A percentile compares a stretch with the other conserved stretches of the same genome.
Conservation (phyloP, 2,113 vertebrate genomes). For the Albula goreensis region DNA sequence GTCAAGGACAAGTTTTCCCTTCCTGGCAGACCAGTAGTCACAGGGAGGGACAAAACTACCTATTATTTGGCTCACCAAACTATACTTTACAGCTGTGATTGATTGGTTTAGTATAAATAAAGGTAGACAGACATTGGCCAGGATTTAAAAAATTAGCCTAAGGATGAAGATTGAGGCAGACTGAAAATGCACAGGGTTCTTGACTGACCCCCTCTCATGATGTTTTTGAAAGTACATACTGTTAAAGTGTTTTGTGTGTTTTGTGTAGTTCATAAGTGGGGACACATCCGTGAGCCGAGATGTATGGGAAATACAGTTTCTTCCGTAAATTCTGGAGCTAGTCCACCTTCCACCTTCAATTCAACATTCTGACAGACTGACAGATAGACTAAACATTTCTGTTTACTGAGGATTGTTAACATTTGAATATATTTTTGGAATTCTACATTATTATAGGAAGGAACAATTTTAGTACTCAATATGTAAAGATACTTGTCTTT, state of each 20-base stretch:
- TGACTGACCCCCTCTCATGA: not conserved
- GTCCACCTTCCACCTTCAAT: conserved; percentile 27
- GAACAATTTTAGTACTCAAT: conserved; percentile 18
- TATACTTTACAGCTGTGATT: not conserved
- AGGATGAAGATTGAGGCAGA: not conserved
- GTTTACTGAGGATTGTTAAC: not conserved
- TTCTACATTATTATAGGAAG: conserved; percentile 29
- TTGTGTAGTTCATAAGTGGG: not conserved
- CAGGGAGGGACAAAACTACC: too few relatives aligned
- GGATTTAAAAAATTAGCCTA: not conserved
- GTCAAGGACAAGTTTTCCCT: too few relatives aligned
- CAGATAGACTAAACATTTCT: conserved; percentile 50
- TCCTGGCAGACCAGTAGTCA: too few relatives aligned
- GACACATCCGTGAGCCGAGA: not conserved
- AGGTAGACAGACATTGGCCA: not conserved
- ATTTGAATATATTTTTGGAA: conserved; percentile 27
- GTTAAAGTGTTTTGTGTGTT: conserved; percentile 9
- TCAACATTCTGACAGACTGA: conserved; percentile 54
- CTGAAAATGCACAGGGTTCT: too few relatives aligned
- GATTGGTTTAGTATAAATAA: not conserved
- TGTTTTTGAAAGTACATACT: not conserved
- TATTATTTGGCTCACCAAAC: too few relatives aligned
- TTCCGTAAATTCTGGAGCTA: conserved; percentile 13
- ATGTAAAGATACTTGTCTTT: not conserved
- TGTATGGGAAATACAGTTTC: conserved; percentile 17